A percentile compares a stretch with the other conserved stretches of the same genome.
Conservation (phyloP, 2,888 invertebrate species). For the Hyles lineata region DNA sequence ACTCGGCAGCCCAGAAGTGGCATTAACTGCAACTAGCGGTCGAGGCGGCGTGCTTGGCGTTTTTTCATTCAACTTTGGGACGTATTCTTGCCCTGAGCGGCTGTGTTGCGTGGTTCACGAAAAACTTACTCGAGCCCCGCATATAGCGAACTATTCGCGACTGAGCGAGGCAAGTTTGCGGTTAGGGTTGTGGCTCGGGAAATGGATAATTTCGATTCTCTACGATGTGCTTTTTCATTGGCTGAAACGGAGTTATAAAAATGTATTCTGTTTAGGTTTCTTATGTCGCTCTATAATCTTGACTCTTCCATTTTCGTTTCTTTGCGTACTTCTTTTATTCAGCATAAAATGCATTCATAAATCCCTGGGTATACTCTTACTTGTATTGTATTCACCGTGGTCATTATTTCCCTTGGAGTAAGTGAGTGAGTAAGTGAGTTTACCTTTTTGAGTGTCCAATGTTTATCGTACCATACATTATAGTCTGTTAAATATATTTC, state of each 20-base stretch:
- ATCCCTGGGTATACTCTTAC: too few species aligned
- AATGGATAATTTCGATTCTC: neutral
- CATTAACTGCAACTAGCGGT: conserved; percentile 8
- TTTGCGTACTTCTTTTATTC: too few species aligned
- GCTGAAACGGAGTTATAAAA: neutral
- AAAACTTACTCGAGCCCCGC: conserved; percentile 1
- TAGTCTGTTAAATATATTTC: too few species aligned
- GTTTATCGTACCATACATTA: too few species aligned
- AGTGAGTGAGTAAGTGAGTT: too few species aligned
- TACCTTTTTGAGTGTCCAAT: too few species aligned
- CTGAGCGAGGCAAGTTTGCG: conserved; percentile 9
- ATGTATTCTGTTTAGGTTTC: too few species aligned
- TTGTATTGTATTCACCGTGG: too few species aligned
- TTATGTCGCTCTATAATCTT: too few species aligned
- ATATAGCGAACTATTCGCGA: conserved; percentile 4
- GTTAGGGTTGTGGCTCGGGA: neutral
- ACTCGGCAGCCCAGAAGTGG: neutral
- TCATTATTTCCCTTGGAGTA: too few species aligned
- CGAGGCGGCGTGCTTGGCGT: conserved; percentile 8
- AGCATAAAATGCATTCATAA: too few species aligned
- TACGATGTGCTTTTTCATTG: neutral
- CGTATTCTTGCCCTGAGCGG: conserved; percentile 17
- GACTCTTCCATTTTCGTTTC: too few species aligned
- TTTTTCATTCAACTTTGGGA: conserved; percentile 19
- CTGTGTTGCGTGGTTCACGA: conserved; percentile 13